These are phyloP conservation scores for Tretioscincus oriximinensis DNA, from an alignment of 2,113 vertebrate species.

Conservation along the genomic window DNA sequence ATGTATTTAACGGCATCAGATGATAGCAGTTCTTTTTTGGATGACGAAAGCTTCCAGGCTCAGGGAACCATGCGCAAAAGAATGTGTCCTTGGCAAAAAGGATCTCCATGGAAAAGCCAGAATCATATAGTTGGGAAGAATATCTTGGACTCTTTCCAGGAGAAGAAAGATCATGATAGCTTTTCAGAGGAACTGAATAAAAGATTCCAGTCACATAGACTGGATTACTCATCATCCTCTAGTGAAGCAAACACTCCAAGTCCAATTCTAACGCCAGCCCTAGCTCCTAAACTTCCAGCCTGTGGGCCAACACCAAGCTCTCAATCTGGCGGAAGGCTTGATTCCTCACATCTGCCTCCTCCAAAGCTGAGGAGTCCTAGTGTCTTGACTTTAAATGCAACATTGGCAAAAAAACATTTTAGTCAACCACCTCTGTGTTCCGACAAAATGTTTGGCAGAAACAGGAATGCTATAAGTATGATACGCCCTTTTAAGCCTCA, in stretches of 20 bases:
- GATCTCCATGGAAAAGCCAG: conserved; percentile 69
- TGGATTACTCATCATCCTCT: conserved; percentile 88
- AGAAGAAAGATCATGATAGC: conserved; percentile 74
- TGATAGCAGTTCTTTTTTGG: conserved; percentile 91
- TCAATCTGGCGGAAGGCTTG: neutral
- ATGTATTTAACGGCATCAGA: conserved; percentile 89
- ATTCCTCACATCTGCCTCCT: conserved; percentile 73
- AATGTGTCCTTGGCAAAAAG: conserved; percentile 75
- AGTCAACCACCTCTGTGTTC: conserved; percentile 90
- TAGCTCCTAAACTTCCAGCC: conserved; percentile 63
- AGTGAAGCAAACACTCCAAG: conserved; percentile 79
- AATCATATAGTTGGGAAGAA: conserved; percentile 57
- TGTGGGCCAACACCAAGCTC: conserved; percentile 44
- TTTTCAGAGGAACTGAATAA: conserved; percentile 89
- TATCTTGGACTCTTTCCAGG: conserved; percentile 57
- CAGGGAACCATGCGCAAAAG: conserved; percentile 73
- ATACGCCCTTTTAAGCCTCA: conserved; percentile 84
- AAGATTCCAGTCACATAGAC: conserved; percentile 85
- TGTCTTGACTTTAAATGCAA: conserved; percentile 73
- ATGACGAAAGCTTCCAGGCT: conserved; percentile 80
- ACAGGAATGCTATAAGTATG: conserved; percentile 97
- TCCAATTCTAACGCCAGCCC: conserved; percentile 72
- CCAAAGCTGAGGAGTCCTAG: conserved; percentile 79
- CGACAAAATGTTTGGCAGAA: conserved; percentile 80
- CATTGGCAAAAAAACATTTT: conserved; percentile 86